Evolutionary conservation across 92 coral and sea anemone species (phyloP).

Genomic region (Virgularia gustaviana): DNA sequence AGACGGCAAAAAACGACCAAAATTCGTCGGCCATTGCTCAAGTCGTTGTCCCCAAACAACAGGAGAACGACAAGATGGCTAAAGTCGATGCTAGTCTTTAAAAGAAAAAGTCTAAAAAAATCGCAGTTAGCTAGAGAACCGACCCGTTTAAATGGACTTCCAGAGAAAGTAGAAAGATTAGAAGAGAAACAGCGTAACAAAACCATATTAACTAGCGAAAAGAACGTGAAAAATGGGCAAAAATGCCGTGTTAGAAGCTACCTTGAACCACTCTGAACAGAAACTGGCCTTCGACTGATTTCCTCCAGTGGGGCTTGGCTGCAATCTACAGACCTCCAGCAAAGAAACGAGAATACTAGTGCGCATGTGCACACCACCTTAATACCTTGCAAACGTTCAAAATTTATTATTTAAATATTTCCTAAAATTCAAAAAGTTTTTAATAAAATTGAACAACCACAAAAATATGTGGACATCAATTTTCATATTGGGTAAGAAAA

Average conservation of each 20-base stretch:
- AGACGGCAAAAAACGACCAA: slow-evolving; percentile 12
- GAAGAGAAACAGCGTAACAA: slow-evolving; percentile 14
- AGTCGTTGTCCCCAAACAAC: not conserved
- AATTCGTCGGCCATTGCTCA: not conserved
- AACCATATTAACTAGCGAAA: slow-evolving; percentile 12
- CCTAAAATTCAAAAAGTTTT: no score
- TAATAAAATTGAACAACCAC: no score
- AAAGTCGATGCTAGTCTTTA: slow-evolving; percentile 12
- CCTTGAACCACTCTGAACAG: slow-evolving; percentile 38
- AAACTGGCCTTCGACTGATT: slow-evolving; percentile 42
- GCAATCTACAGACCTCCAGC: slow-evolving; percentile 32
- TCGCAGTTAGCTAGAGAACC: slow-evolving; percentile 7
- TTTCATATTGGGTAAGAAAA: no score
- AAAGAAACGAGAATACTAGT: no score
- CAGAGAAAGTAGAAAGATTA: slow-evolving; percentile 6
- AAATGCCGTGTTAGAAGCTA: slow-evolving; percentile 24
- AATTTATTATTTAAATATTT: no score
- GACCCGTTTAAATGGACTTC: slow-evolving; percentile 6
- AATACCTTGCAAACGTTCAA: no score
- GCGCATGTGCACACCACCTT: no score
- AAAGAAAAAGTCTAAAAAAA: slow-evolving; percentile 22
- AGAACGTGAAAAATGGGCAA: slow-evolving; percentile 17
- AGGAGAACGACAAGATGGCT: slow-evolving; percentile 11
- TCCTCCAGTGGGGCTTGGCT: slow-evolving; percentile 23
- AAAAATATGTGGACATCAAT: no score